phyloP scores from a whole-genome alignment of 2,797 vertebrate genomes.

The Sebastes diploproa region DNA sequence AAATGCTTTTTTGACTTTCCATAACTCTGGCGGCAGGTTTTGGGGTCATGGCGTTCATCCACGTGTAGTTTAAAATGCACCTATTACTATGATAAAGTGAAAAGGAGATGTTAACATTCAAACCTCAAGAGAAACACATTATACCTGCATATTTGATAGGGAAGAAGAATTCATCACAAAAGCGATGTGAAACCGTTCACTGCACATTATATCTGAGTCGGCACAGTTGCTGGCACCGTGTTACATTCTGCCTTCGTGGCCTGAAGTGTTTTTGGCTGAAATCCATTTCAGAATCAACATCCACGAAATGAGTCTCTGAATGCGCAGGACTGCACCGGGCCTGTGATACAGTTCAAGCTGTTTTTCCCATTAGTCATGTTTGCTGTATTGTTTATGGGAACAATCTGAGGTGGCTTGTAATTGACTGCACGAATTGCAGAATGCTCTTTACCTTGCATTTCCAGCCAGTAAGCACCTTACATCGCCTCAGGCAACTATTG shows the following conservation, averaged over 20 bases:
- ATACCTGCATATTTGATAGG: constrained; percentile 50
- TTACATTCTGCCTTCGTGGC: constrained; percentile 61
- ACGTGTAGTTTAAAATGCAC: constrained; percentile 3
- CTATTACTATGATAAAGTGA: constrained; percentile 6
- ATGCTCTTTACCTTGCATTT: constrained; percentile 53
- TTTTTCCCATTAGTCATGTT: constrained; percentile 69
- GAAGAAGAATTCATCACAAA: constrained; percentile 34
- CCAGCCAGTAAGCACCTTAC: constrained; percentile 48
- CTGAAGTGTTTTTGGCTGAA: constrained; percentile 66
- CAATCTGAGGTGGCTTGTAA: constrained; percentile 56
- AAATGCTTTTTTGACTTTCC: constrained; percentile 17
- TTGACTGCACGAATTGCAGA: constrained; percentile 43
- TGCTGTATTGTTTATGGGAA: constrained; percentile 70
- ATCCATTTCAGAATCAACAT: constrained; percentile 73
- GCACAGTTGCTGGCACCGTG: constrained; percentile 65
- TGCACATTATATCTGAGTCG: constrained; percentile 60
- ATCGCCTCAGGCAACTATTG: constrained; percentile 40
- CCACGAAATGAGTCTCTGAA: constrained; percentile 66
- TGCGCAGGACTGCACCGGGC: constrained; percentile 49
- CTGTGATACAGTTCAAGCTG: constrained; percentile 48
- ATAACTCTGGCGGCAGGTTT: constrained; percentile 5
- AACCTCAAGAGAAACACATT: constrained; percentile 32
- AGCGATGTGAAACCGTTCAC: constrained; percentile 48
- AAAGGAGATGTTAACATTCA: constrained; percentile 12
- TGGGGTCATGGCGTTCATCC: background rate